phyloP scores from a whole-genome alignment of 2,888 invertebrate species.

The Neoascia interrupta region DNA sequence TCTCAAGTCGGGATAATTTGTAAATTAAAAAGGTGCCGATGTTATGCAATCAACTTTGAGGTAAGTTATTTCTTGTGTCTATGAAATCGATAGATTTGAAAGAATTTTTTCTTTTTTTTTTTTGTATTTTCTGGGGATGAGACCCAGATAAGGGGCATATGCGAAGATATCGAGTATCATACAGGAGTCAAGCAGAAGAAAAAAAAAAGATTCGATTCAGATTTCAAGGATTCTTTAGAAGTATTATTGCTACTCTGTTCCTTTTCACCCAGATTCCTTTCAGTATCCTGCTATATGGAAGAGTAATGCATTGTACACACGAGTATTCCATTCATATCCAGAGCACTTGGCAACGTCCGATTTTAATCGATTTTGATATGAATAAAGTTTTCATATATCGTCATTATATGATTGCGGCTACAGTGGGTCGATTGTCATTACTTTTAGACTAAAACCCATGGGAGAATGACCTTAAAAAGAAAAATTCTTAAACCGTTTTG shows the following conservation, averaged over 20 bases:
- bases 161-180: conserved; percentile 34
- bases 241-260: conserved; percentile 33
- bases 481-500: too few species aligned
- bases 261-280: conserved; percentile 19
- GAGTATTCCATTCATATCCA: conserved; percentile 13
- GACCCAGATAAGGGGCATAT: neutral
- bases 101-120: too few species aligned
- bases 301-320: neutral
- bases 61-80: conserved; percentile 13
- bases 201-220: conserved; percentile 33
- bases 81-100: conserved; percentile 18
- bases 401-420: too few species aligned
- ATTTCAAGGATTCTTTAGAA: conserved; percentile 55
- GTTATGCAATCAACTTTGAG: conserved; percentile 42
- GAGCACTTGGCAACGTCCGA: conserved; percentile 55
- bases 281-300: conserved; percentile 27
- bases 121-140: too few species aligned
- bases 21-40: conserved; percentile 35
- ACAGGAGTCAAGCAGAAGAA: neutral
- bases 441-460: too few species aligned
- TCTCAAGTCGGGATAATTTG: conserved; percentile 21
- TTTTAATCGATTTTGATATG: conserved; percentile 67
- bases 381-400: too few species aligned
- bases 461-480: too few species aligned
- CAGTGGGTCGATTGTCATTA: too few species aligned